phyloP scores from a whole-genome alignment of 2,888 invertebrate species.

The Machimus rusticus region DNA sequence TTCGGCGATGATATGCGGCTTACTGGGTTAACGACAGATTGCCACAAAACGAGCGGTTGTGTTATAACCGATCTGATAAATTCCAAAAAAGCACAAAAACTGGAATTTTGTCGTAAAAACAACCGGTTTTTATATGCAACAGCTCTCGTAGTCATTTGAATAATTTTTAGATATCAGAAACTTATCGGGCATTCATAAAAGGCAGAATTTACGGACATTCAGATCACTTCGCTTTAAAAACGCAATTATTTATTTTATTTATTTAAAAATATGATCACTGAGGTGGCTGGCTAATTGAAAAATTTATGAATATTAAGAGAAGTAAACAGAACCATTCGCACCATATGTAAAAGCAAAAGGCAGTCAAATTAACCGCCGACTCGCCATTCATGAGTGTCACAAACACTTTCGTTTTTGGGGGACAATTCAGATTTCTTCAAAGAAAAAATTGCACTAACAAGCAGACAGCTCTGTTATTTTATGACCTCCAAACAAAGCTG shows the following conservation, averaged over 20 bases:
- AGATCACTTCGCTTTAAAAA: neutral
- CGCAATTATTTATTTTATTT: neutral
- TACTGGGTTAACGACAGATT: neutral
- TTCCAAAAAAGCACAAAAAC: neutral
- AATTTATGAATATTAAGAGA: neutral
- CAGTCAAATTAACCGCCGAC: neutral
- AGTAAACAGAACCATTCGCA: neutral
- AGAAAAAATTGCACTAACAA: neutral
- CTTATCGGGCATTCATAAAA: neutral
- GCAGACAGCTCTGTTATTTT: neutral
- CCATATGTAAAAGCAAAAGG: neutral
- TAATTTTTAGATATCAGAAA: slow-evolving; percentile 1
- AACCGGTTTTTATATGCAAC: slow-evolving; percentile 13
- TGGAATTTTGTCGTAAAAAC: neutral
- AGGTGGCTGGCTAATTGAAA: neutral
- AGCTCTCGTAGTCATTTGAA: neutral
- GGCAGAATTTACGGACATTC: neutral
- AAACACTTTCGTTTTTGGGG: neutral
- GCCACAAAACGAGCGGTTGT: neutral
- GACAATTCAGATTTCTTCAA: neutral
- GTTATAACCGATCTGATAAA: neutral
- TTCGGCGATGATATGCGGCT: neutral
- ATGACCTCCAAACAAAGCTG: neutral
- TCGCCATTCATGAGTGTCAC: neutral
- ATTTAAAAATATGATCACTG: neutral